Evolutionary conservation across 2,888 invertebrate genomes (phyloP).

Genomic region (Plebejus argus): DNA sequence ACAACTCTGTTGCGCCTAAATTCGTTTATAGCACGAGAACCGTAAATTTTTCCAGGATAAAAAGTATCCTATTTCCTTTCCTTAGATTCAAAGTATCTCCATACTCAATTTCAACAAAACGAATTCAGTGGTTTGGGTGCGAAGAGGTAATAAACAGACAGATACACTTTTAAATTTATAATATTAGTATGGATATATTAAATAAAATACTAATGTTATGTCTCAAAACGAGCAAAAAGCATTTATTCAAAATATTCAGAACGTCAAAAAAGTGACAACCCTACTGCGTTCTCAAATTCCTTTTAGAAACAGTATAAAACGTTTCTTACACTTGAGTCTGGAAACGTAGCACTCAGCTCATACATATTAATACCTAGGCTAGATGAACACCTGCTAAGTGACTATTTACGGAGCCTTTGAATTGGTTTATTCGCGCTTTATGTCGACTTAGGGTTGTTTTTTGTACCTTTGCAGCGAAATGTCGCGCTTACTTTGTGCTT

Average conservation of each 20-base stretch:
- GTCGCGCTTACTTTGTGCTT: constrained; percentile 19
- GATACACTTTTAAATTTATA: too few species aligned
- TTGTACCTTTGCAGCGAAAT: constrained; percentile 13
- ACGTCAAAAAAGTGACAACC: neutral
- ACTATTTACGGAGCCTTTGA: constrained; percentile 38
- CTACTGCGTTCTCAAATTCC: constrained; percentile 19
- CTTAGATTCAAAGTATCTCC: too few species aligned
- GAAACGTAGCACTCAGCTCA: constrained; percentile 29
- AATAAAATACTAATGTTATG: too few species aligned
- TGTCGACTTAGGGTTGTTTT: constrained; percentile 17
- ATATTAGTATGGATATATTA: too few species aligned
- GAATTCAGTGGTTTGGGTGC: too few species aligned
- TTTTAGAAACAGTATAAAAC: constrained; percentile 31
- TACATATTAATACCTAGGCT: constrained; percentile 38
- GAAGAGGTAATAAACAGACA: too few species aligned
- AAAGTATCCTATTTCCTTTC: too few species aligned
- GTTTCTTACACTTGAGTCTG: constrained; percentile 31
- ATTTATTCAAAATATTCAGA: neutral
- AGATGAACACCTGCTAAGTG: constrained; percentile 45
- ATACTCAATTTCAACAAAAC: too few species aligned
- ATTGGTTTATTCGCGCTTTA: constrained; percentile 33
- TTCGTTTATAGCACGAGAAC: too few species aligned
- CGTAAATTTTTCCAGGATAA: too few species aligned
- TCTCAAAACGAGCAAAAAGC: neutral
- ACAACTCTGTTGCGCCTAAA: too few species aligned